Base-by-base conservation (phyloP, 2,888 invertebrate species). In the Icerya purchasi region DNA sequence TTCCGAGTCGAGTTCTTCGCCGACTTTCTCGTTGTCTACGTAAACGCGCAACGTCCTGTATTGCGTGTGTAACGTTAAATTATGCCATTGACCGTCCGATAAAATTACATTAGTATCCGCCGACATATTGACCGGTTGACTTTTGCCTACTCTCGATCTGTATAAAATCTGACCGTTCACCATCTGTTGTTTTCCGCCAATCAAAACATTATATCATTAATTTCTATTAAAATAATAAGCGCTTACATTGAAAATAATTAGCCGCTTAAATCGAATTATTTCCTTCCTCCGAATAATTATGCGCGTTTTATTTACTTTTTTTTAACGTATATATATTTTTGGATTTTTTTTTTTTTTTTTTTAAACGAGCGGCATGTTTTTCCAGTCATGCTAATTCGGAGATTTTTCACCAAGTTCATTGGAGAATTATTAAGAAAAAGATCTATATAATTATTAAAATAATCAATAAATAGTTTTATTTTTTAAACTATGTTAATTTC, bases 1-100 rank as follows among this genome's bases (percentile, higher is more conserved):
- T 18, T 83, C 84, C 0, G 85, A 77, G 68, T 91, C 90, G 2
- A 92, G 74, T 70, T 90, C 90, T 68, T 91, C 90, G 0, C 89
- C 90, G 1, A 84, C 78, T 63, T 80, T 76, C 25, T 72, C 72
- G 22, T 77, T 79, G 69, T 91, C 87, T 2, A 92, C 73, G 51
- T 84, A 72, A 21, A 91, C 69, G 61, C 82, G 78, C 49, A 91
- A 75, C 18, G 64, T 66, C 62, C 86, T 77, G 24, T 81, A 80
- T 52, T 80, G 76, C 0, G 85, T 80, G 61, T 79, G 75, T 53
- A 94, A 72, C 0, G 86, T 87, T 2, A 92, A 74, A 68, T 87
- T 89, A 70, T 93, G 92, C 93, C 92, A 93, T 57, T 76, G 76
- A 2, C 92, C 91, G 73, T 93, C 89, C 14, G 82, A 77, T 1